These are phyloP conservation scores for Sialis fuliginosa DNA, from an alignment of 2,888 invertebrate genomes.

Conservation along the genomic window DNA sequence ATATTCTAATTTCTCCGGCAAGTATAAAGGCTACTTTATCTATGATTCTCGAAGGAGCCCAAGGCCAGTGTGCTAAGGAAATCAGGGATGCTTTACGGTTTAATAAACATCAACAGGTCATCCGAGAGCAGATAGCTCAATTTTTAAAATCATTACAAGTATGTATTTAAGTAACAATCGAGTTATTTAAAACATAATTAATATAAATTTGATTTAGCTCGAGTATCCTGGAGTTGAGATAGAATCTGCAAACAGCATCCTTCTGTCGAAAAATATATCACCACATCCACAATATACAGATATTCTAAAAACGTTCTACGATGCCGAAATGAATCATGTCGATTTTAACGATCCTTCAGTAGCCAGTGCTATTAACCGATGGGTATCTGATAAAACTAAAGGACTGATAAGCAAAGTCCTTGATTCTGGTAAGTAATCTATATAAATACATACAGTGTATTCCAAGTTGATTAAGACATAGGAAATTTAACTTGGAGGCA, in stretches of 20 bases:
- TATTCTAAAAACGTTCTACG: constrained; percentile 29
- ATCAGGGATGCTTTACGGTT: constrained; percentile 36
- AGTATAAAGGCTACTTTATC: constrained; percentile 43
- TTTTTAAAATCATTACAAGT: constrained; percentile 11
- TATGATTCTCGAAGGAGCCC: constrained; percentile 43
- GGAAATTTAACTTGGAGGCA: too few relatives aligned
- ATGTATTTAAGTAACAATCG: neutral
- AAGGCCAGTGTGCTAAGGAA: constrained; percentile 35
- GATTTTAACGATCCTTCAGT: constrained; percentile 32
- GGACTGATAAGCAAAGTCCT: constrained; percentile 36
- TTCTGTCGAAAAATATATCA: constrained; percentile 26
- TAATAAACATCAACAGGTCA: constrained; percentile 20
- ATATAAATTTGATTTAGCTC: neutral
- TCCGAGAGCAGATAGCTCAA: constrained; percentile 10
- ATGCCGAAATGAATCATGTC: constrained; percentile 27
- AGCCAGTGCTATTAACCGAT: constrained; percentile 34
- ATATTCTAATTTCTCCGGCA: constrained; percentile 47
- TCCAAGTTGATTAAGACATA: too few relatives aligned
- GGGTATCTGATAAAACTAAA: constrained; percentile 36
- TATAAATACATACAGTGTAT: too few relatives aligned
- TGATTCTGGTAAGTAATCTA: constrained; percentile 32
- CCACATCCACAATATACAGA: constrained; percentile 27
- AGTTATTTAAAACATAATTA: neutral
- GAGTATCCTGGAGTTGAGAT: constrained; percentile 12
- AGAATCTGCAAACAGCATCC: constrained; percentile 31